Evolutionary conservation across 2,888 invertebrate genomes (phyloP).

Genomic region (Chrysolina americana): DNA sequence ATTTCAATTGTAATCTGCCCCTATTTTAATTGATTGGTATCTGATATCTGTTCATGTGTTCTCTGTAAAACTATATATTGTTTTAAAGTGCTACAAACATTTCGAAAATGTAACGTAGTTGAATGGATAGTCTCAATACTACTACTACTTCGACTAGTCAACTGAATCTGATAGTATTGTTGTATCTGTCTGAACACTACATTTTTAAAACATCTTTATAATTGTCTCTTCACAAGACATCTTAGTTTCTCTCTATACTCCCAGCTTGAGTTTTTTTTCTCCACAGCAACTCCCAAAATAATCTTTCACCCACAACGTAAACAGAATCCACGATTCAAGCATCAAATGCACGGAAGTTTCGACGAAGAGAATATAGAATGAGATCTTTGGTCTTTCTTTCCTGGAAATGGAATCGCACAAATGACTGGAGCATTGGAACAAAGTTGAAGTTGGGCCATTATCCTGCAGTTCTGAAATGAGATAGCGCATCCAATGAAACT

Average conservation of each 20-base stretch:
- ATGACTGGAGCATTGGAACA: constrained; percentile 2
- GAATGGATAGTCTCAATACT: too few relatives aligned
- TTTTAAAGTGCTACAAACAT: too few relatives aligned
- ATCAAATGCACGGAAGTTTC: not conserved
- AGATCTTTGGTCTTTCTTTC: not conserved
- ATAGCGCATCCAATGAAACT: constrained; percentile 4
- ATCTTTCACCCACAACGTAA: not conserved
- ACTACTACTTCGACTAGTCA: too few relatives aligned
- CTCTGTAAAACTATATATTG: too few relatives aligned
- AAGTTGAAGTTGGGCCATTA: not conserved
- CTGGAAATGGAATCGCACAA: not conserved
- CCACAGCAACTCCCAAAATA: not conserved
- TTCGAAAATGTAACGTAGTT: too few relatives aligned
- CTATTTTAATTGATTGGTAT: too few relatives aligned
- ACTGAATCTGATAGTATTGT: not conserved
- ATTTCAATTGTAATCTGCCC: too few relatives aligned
- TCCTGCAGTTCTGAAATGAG: not conserved
- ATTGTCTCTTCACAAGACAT: not conserved
- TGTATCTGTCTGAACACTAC: not conserved
- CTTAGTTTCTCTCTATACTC: not conserved
- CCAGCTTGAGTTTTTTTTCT: not conserved
- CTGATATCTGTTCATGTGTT: too few relatives aligned
- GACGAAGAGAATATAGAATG: not conserved
- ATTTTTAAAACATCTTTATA: not conserved
- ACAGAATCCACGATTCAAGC: not conserved